A percentile compares a stretch with the other conserved stretches of the same genome.
Evolutionary conservation across 2,888 invertebrate genomes (phyloP).

Genomic region (Troides helena): DNA sequence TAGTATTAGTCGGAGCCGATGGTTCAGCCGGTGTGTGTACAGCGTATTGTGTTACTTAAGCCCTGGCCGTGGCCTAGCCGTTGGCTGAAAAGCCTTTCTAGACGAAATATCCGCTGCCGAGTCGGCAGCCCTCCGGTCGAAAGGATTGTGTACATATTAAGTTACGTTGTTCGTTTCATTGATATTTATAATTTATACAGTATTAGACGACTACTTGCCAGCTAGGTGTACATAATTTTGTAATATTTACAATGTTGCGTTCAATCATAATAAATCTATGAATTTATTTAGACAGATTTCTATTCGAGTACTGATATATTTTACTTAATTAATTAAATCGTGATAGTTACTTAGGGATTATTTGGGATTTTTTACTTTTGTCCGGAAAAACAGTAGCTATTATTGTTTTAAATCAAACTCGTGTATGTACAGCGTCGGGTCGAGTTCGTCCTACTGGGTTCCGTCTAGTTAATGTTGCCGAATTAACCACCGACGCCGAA

Average conservation of each 20-base stretch:
- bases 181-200: conserved; percentile 69
- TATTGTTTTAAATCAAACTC: conserved; percentile 13
- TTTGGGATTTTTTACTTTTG: conserved; percentile 14
- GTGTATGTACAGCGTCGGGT: conserved; percentile 3
- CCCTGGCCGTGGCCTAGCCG: conserved; percentile 39
- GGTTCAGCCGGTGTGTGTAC: conserved; percentile 40
- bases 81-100: conserved; percentile 36
- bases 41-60: background rate
- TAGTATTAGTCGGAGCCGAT: conserved; percentile 39
- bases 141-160: conserved; percentile 44
- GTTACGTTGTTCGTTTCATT: conserved; percentile 39
- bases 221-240: conserved; percentile 64
- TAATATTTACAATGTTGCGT: conserved; percentile 31
- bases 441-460: conserved; percentile 18
- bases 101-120: conserved; percentile 35
- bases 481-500: background rate
- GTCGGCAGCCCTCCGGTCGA: background rate
- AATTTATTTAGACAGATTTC: conserved; percentile 29
- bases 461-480: conserved; percentile 20
- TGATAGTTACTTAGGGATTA: conserved; percentile 12
- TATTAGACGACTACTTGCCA: conserved; percentile 76
- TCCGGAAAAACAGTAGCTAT: background rate
- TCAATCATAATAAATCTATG: conserved; percentile 18
- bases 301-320: conserved; percentile 26
- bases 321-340: conserved; percentile 16